phyloP scores from a whole-genome alignment of 1,140 invertebrate species.

The Trachymyrmex septentrionalis region DNA sequence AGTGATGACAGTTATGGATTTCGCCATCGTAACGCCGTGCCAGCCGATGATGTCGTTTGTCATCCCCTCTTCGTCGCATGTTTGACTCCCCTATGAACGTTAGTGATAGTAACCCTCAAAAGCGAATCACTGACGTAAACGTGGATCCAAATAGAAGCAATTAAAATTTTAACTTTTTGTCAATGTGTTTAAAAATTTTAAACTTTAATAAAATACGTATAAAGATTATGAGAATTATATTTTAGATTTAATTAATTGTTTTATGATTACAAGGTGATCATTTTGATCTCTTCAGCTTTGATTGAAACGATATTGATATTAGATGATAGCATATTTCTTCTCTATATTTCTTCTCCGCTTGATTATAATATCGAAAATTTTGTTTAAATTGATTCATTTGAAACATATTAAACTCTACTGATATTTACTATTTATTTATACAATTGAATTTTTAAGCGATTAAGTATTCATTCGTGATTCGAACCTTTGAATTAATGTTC shows the following conservation, averaged over 20 bases:
- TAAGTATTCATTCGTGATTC: constrained; percentile 50
- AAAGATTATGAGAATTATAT: background rate
- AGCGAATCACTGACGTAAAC: constrained; percentile 65
- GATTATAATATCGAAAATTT: background rate
- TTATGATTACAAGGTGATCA: background rate
- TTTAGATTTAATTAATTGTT: background rate
- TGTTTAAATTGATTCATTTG: background rate
- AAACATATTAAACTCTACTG: background rate
- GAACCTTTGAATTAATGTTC: constrained; percentile 60
- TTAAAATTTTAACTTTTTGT: constrained; percentile 4
- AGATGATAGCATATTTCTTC: background rate
- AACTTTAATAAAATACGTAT: background rate
- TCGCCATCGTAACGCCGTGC: constrained; percentile 75
- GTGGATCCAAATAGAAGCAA: constrained; percentile 13
- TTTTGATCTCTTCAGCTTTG: background rate
- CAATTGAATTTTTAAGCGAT: constrained; percentile 53
- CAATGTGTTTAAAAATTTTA: background rate
- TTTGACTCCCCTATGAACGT: constrained; percentile 34
- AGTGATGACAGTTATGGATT: constrained; percentile 83
- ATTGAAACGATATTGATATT: background rate
- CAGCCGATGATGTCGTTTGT: constrained; percentile 79
- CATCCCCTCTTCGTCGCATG: constrained; percentile 68
- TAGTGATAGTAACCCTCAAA: constrained; percentile 54
- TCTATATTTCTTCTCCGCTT: background rate
- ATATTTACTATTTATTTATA: constrained; percentile 60